Evolutionary conservation across 1,140 invertebrate species (phyloP).

Genomic region (Wiebesia pumilae): DNA sequence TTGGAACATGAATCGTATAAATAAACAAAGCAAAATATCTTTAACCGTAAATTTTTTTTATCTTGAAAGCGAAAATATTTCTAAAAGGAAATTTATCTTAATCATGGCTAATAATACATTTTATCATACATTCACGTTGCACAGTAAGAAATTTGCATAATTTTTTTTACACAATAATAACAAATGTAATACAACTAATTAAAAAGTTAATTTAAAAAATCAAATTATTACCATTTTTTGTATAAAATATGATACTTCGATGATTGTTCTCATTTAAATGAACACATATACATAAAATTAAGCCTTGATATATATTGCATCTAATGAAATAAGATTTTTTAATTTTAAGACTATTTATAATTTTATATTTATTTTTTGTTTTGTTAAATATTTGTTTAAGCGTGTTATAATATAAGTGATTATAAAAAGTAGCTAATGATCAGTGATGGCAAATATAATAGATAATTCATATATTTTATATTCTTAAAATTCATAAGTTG

Average conservation of each 20-base stretch:
- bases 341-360: no score
- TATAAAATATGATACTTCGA: no score
- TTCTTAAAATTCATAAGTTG: slow-evolving; percentile 43
- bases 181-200: not conserved
- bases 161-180: not conserved
- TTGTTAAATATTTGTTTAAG: no score
- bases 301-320: no score
- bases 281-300: no score
- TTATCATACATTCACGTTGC: not conserved
- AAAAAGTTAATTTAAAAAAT: not conserved
- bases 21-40: not conserved
- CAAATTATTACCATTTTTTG: no score
- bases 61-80: not conserved
- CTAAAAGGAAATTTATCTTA: not conserved
- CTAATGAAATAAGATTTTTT: no score
- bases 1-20: not conserved
- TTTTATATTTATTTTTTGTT: no score
- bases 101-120: not conserved
- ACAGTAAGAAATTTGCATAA: no score
- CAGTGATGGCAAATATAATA: slow-evolving; percentile 11
- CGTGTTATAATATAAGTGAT: no score
- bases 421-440: slow-evolving; percentile 8
- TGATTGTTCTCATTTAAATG: no score
- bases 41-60: not conserved
- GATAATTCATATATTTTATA: slow-evolving; percentile 40